Evolutionary conservation across 2,888 invertebrate species (phyloP).

Genomic region (Conops quadrifasciatus): DNA sequence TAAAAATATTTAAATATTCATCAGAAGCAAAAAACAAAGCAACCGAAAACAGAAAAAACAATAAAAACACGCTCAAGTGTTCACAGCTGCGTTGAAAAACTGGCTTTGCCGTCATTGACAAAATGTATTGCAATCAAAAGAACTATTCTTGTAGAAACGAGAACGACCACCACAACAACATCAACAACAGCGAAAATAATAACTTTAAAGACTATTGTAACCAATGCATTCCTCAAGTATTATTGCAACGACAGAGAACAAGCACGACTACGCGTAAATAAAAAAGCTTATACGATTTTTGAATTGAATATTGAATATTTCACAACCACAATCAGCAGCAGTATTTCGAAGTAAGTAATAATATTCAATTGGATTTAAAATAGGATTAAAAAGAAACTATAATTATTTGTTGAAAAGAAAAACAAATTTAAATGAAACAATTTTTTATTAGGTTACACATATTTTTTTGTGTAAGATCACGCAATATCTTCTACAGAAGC

Average conservation of each 20-base stretch:
- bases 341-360: not conserved
- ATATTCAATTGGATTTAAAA: too few species aligned
- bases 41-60: slow-evolving; percentile 44
- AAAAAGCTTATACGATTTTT: slow-evolving; percentile 1
- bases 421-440: too few species aligned
- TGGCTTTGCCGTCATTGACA: slow-evolving; percentile 35
- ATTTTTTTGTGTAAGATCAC: too few species aligned
- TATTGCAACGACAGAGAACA: not conserved
- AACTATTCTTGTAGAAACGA: slow-evolving; percentile 30
- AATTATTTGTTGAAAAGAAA: too few species aligned
- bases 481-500: too few species aligned
- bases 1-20: slow-evolving; percentile 56
- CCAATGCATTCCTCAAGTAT: too few species aligned
- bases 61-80: slow-evolving; percentile 47
- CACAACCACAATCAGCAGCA: not conserved
- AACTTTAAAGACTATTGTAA: not conserved
- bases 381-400: too few species aligned
- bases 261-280: not conserved
- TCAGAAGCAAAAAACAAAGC: slow-evolving; percentile 45
- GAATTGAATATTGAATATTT: not conserved
- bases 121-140: slow-evolving; percentile 37
- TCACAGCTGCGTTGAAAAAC: slow-evolving; percentile 43
- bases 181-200: slow-evolving; percentile 19
- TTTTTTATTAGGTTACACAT: too few species aligned
- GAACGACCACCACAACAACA: slow-evolving; percentile 30